phyloP scores from a whole-genome alignment of 1,140 invertebrate genomes.

The Wasmannia auropunctata region DNA sequence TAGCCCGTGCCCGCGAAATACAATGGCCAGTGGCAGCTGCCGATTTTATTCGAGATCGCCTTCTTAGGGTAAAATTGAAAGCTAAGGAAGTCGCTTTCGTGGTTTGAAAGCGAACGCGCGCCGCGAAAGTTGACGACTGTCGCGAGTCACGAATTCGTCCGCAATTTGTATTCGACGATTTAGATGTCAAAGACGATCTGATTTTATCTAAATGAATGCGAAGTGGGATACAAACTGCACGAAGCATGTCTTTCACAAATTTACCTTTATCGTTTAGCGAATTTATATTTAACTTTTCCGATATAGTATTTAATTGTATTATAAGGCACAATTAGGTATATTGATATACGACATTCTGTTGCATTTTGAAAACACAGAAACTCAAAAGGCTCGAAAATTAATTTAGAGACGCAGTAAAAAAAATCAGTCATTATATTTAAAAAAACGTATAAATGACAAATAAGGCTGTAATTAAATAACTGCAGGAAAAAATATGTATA shows the following conservation, averaged over 20 bases:
- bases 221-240: not conserved
- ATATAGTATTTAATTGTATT: not conserved
- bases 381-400: not conserved
- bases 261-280: not conserved
- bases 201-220: not conserved
- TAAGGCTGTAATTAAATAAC: not conserved
- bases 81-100: conserved; percentile 58
- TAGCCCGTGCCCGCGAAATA: conserved; percentile 63
- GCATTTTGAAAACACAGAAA: not conserved
- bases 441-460: not conserved
- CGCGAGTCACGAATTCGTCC: conserved; percentile 17
- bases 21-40: conserved; percentile 69
- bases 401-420: not conserved
- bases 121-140: not conserved
- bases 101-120: conserved; percentile 57
- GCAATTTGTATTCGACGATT: not conserved
- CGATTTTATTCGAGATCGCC: conserved; percentile 70
- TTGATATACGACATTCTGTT: not conserved
- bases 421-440: not conserved
- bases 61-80: conserved; percentile 51
- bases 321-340: not conserved
- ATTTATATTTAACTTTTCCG: not conserved
- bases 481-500: not conserved
- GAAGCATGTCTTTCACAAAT: not conserved
- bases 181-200: not conserved